Base-by-base conservation (phyloP, 2,888 invertebrate species). In the Ophion ventricosus region DNA sequence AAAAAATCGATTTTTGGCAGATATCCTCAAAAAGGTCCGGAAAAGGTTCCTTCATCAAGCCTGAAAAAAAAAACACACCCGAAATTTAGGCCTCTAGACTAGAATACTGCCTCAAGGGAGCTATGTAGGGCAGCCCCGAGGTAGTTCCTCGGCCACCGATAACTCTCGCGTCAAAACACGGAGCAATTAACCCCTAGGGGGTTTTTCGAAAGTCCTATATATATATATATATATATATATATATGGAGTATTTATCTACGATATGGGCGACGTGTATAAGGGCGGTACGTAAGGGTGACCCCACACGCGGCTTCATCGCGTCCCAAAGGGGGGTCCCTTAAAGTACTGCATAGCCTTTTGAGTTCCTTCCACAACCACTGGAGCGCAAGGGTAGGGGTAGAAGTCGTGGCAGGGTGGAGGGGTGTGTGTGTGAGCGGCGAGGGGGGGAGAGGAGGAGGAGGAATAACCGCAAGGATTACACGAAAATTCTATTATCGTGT, bases 161-260 rank as follows among this genome's bases (percentile, higher is more conserved):
- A 90, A 88, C 88, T 91, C 87, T 86, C 88, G 90, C 91, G 91
- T 92, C 91, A 92, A 93, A 93, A 93, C 92, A 92, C 88, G 89
- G 91, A 88, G 88, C 93, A 93, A 93, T 93, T 93, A 93, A 92
- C 91, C 92, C 93, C 89, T 91, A 85, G 88, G 91, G 92, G 92
- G 90, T 91, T 93, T 91, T 89, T 89, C 91, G 91, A 89, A 88
- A 82, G 83, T 70, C 77, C 49, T 72, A 49, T 26, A 70, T 49
- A 49, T 49, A 61, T 63, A 17, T 59, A 2, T 59, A 64, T 29
- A 14, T 67, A 11, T 54, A 20, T 64, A 49, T 59, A 40, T 56
- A 25, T 14, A 23, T 56, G 29, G 23, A 64, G 54, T 29, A 26
- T 25, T 56, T 49, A 54, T 40, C 14, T 17, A 14, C 49, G 49